Base-by-base conservation (phyloP, 2,888 invertebrate species). In the Ormia ochracea region DNA sequence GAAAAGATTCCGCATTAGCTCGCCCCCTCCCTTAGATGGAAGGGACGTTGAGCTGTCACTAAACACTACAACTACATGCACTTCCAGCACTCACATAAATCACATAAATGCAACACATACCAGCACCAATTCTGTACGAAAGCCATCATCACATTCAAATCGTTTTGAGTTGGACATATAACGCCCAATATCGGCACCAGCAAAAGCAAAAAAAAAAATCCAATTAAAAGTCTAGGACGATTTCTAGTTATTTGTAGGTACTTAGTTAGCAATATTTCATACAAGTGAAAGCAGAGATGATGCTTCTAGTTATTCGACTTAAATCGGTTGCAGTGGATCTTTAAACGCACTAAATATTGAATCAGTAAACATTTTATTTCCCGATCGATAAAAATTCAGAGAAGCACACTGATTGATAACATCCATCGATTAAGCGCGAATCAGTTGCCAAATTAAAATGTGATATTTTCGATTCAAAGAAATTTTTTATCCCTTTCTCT, bases 11-110 rank as follows among this genome's bases (percentile, higher is more conserved):
- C 74, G 63, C 63, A 81, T 69, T 59, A 82, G 89, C 83, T 90
- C 91, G 86, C 88, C 90, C 89, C 90, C 90, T 87, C 92, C 93
- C 87, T 91, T 92, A 86, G 91, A 91, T 89, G 94, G 94, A 89
- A 92, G 93, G 92, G 94, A 94, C 90, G 94, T 93, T 86, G 94
- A 94, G 89, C 89, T 80, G 45, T 78, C 76, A 81, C 38, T 33
- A 83, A 66, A 74, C 70, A 72, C 59, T 70, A 65, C 56, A 65
- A 58, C 45, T 56, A 61, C 58, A 66, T 65, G 73, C 73, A 74
- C 73, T 28, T 48, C 33, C 65, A 78, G 75, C 78, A 84, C 77
- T 68, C 48, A 56, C 36, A 65, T 9, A n/a, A 65, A 48, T 41
- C 56, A 58, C 38, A 72, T 52, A 52, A 76, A 68, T 75, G 54